These are phyloP conservation scores for Silurus meridionalis DNA, from an alignment of 2,113 vertebrate species.

Conservation along the genomic window DNA sequence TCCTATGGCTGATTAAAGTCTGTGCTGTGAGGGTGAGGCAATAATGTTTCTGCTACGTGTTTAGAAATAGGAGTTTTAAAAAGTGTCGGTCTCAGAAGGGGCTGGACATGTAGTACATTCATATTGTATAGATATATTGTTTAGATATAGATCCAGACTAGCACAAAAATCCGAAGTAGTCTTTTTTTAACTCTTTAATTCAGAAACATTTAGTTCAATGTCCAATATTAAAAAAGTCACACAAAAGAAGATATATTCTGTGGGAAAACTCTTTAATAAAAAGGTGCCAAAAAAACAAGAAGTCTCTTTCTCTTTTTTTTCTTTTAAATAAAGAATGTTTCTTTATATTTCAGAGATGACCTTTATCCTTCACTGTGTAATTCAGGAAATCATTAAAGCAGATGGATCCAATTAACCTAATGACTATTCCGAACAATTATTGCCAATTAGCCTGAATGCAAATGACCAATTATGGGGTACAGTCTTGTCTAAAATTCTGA, in stretches of 20 bases:
- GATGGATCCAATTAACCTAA: slow-evolving; percentile 9
- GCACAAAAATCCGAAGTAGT: background rate
- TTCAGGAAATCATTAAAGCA: background rate
- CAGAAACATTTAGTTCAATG: background rate
- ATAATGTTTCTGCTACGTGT: background rate
- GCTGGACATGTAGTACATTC: background rate
- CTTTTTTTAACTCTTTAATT: background rate
- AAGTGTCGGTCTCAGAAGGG: background rate
- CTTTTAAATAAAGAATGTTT: background rate
- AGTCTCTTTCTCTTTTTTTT: no score
- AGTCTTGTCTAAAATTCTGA: background rate
- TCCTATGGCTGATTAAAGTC: background rate
- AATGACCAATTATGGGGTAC: background rate
- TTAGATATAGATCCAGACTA: background rate
- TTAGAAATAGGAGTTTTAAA: background rate
- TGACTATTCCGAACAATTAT: background rate
- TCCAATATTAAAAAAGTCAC: background rate
- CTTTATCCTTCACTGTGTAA: background rate
- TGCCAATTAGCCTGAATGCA: background rate
- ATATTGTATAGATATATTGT: background rate
- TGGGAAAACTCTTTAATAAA: background rate
- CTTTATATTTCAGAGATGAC: background rate
- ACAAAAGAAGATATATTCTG: background rate
- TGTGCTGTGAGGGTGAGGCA: background rate
- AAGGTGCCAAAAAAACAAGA: no score